phyloP scores from a whole-genome alignment of 2,888 invertebrate species.

The Erannis defoliaria region DNA sequence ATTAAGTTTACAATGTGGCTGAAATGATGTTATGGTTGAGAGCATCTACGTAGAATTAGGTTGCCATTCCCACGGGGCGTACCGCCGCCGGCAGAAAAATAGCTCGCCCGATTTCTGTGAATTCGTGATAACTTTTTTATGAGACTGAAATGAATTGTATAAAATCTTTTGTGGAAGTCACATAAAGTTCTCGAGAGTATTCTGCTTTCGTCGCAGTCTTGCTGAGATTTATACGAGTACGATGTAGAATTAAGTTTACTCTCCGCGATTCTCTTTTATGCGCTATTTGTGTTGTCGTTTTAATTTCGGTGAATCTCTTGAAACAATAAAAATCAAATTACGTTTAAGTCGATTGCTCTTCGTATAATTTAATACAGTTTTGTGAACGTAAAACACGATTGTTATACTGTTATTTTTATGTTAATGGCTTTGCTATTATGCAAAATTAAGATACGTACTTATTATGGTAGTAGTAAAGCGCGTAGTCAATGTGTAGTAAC shows the following conservation, averaged over 20 bases:
- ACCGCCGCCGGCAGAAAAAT: slow-evolving; percentile 75
- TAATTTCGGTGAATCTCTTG: slow-evolving; percentile 30
- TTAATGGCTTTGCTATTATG: slow-evolving; percentile 43
- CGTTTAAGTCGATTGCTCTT: slow-evolving; percentile 11
- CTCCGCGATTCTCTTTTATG: slow-evolving; percentile 48
- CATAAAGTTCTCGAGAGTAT: slow-evolving; percentile 75
- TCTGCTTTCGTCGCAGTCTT: slow-evolving; percentile 72
- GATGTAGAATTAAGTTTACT: slow-evolving; percentile 66
- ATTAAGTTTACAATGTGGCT: slow-evolving; percentile 42
- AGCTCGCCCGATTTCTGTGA: slow-evolving; percentile 78
- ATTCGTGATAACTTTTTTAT: slow-evolving; percentile 83
- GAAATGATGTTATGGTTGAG: slow-evolving; percentile 58
- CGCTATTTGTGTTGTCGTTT: slow-evolving; percentile 35
- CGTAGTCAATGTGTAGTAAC: background rate
- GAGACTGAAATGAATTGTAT: slow-evolving; percentile 81
- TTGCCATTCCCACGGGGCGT: slow-evolving; percentile 73
- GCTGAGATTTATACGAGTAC: slow-evolving; percentile 65
- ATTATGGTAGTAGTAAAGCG: too few relatives aligned
- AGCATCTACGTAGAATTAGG: slow-evolving; percentile 60
- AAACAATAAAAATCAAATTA: slow-evolving; percentile 25
- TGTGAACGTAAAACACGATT: slow-evolving; percentile 12
- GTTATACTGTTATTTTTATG: slow-evolving; percentile 33
- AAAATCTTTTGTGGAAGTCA: slow-evolving; percentile 80
- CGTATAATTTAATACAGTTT: slow-evolving; percentile 9
- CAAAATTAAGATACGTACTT: slow-evolving; percentile 46